Evolutionary conservation across 2,888 invertebrate species (phyloP).

Genomic region (Fragum sueziense): DNA sequence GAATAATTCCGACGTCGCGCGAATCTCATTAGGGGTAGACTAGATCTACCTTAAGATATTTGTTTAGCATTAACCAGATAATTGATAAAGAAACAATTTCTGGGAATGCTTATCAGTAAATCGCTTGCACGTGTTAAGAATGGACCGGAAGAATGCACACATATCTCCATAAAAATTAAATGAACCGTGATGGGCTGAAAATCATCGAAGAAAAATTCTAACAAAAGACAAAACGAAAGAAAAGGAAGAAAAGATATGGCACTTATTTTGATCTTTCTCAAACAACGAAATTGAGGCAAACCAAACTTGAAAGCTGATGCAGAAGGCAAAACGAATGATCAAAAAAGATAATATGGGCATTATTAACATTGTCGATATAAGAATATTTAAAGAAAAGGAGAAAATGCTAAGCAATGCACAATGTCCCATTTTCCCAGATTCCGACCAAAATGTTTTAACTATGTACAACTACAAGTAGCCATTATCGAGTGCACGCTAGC

Average conservation of each 20-base stretch:
- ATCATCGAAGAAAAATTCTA: background rate
- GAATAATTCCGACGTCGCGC: too few species aligned
- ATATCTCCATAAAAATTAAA: constrained; percentile 2
- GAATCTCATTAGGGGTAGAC: too few species aligned
- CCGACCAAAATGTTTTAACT: background rate
- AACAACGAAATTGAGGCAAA: background rate
- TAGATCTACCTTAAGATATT: too few species aligned
- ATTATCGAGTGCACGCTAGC: too few species aligned
- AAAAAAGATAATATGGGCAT: background rate
- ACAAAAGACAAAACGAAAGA: background rate
- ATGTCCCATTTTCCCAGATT: background rate
- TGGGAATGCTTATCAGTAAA: constrained; percentile 15
- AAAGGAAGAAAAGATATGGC: background rate
- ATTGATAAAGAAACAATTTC: too few species aligned
- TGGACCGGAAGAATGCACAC: background rate
- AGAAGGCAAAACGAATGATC: background rate
- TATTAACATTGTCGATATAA: background rate
- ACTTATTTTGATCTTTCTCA: background rate
- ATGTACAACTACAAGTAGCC: too few species aligned
- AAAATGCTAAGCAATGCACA: background rate
- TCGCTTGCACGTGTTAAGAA: constrained; percentile 2
- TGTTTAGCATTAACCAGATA: too few species aligned
- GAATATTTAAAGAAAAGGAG: background rate
- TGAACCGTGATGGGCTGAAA: background rate
- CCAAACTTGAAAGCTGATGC: background rate